A percentile compares a stretch with the other conserved stretches of the same genome.
These are phyloP conservation scores for Hippolais icterina DNA, from an alignment of 2,113 vertebrate genomes.

Conservation along the genomic window DNA sequence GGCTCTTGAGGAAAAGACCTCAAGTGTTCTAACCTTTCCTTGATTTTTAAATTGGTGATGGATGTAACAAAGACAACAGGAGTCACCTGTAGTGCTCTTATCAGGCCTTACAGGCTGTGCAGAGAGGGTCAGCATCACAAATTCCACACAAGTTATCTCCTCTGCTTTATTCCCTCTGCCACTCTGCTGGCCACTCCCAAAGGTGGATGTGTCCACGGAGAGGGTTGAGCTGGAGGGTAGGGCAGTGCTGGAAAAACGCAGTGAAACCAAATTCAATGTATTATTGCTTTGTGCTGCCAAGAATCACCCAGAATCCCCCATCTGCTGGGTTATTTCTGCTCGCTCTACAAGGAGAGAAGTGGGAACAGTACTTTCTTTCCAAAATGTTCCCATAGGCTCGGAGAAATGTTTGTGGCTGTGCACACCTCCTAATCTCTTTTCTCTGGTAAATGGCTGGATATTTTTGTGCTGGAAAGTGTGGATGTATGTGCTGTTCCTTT, in stretches of 20 bases:
- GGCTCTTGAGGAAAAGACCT: neutral
- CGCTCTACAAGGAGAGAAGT: neutral
- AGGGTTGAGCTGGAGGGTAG: neutral
- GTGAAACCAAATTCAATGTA: neutral
- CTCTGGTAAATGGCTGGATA: neutral
- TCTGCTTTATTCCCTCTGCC: neutral
- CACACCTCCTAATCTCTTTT: neutral
- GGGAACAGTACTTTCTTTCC: neutral
- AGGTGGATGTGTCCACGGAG: neutral
- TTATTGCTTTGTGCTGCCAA: neutral
- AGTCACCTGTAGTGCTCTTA: neutral
- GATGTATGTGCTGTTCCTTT: slow-evolving; percentile 14
- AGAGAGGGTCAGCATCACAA: neutral
- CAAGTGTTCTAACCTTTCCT: neutral
- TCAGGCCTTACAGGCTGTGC: neutral
- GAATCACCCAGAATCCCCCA: neutral
- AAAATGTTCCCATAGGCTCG: neutral
- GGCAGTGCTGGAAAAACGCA: neutral
- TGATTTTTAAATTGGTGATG: neutral
- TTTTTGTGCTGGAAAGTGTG: neutral
- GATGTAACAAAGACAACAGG: neutral
- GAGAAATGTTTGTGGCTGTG: neutral
- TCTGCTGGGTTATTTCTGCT: neutral
- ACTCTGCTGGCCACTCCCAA: neutral
- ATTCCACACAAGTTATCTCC: neutral